Percentiles rank a stretch among this genome's conserved stretches.
These are phyloP conservation scores for Acipenser oxyrinchus DNA, from an alignment of 2,797 vertebrate species.

Conservation along the genomic window DNA sequence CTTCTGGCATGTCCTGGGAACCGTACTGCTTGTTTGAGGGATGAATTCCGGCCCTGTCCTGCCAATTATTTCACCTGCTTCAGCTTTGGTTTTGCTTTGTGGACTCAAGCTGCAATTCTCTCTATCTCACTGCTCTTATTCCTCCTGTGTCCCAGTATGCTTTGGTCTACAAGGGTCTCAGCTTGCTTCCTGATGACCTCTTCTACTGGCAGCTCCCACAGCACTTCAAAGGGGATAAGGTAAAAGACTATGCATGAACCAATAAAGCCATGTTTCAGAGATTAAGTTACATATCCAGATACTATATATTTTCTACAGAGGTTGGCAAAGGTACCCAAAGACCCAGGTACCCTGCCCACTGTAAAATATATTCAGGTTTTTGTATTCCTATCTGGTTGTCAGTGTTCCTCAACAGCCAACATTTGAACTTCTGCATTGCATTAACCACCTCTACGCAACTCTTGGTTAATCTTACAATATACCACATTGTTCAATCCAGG, in stretches of 20 bases:
- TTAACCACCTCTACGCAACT: too few relatives aligned
- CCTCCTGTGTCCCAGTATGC: slow-evolving; percentile 60
- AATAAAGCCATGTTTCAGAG: too few relatives aligned
- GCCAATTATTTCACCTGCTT: slow-evolving; percentile 15
- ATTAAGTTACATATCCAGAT: too few relatives aligned
- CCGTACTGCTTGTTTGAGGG: too few relatives aligned
- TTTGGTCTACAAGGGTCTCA: slow-evolving; percentile 79
- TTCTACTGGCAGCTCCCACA: slow-evolving; percentile 83
- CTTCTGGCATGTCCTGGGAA: too few relatives aligned
- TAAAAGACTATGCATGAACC: slow-evolving; percentile 46
- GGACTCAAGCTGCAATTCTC: slow-evolving; percentile 28
- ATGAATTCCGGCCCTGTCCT: slow-evolving; percentile 8
- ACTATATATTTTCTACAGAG: too few relatives aligned
- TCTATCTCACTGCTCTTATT: slow-evolving; percentile 36
- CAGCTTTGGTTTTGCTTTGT: slow-evolving; percentile 17
- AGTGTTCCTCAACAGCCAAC: too few relatives aligned
- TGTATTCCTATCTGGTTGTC: too few relatives aligned
- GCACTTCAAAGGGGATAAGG: slow-evolving; percentile 77
- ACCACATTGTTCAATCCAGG: not conserved
- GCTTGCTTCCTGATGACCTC: slow-evolving; percentile 65
- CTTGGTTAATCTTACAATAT: not conserved
- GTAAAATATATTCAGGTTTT: too few relatives aligned
- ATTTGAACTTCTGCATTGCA: too few relatives aligned
- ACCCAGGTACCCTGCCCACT: too few relatives aligned
- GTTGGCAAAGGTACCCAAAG: too few relatives aligned